Percentiles rank a stretch among this genome's conserved stretches.
Evolutionary conservation across 1,140 invertebrate genomes (phyloP).

Genomic region (Ooceraea biroi): DNA sequence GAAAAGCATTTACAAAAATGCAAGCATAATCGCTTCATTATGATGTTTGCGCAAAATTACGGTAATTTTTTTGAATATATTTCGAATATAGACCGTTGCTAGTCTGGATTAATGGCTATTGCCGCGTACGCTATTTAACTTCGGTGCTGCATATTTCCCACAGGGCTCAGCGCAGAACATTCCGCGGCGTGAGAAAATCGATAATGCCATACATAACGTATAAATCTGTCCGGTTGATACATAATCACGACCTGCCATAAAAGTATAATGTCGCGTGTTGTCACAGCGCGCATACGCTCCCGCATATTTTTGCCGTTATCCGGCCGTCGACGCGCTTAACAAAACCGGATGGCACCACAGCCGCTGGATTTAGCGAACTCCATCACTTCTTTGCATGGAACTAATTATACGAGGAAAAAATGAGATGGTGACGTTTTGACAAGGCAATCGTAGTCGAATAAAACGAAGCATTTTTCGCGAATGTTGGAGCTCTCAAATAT

Average conservation of each 20-base stretch:
- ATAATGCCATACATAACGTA: slow-evolving; percentile 76
- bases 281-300: slow-evolving; percentile 32
- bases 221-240: slow-evolving; percentile 76
- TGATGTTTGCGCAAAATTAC: not conserved
- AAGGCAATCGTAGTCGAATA: not conserved
- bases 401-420: slow-evolving; percentile 42
- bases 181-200: slow-evolving; percentile 70
- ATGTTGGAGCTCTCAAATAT: too few species aligned
- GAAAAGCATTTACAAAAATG: not conserved
- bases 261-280: slow-evolving; percentile 71
- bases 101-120: slow-evolving; percentile 71
- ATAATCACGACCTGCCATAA: slow-evolving; percentile 75
- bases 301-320: slow-evolving; percentile 66
- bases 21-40: slow-evolving; percentile 1
- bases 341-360: slow-evolving; percentile 50
- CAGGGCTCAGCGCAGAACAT: slow-evolving; percentile 73
- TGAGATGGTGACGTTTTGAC: not conserved
- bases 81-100: slow-evolving; percentile 29
- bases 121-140: slow-evolving; percentile 74
- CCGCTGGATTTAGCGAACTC: slow-evolving; percentile 37
- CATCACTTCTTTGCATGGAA: slow-evolving; percentile 52
- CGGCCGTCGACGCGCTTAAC: slow-evolving; percentile 57
- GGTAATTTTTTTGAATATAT: slow-evolving; percentile 29
- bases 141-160: slow-evolving; percentile 77
- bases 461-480: not conserved